Percentiles rank a stretch among this genome's conserved stretches.
phyloP scores from a whole-genome alignment of 2,113 vertebrate species.

The Percopsis transmontana region DNA sequence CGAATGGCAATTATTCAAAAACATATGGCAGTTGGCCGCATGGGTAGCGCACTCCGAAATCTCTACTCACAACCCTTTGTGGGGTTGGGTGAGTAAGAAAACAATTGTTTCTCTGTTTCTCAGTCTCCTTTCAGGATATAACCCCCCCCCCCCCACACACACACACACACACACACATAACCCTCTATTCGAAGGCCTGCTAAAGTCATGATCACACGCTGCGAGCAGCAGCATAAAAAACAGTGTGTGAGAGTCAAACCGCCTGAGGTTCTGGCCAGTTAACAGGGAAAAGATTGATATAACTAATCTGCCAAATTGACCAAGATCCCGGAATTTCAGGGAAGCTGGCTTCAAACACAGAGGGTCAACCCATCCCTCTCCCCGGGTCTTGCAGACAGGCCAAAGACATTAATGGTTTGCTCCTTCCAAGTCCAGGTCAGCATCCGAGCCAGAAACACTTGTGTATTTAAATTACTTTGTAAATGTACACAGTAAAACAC shows the following conservation, averaged over 20 bases:
- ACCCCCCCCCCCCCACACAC: background rate
- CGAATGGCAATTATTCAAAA: conserved; percentile 71
- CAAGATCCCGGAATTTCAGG: conserved; percentile 51
- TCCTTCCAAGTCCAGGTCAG: conserved; percentile 21
- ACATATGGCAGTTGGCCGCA: conserved; percentile 58
- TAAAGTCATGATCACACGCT: conserved; percentile 15
- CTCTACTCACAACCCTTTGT: conserved; percentile 17
- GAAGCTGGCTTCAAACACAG: conserved; percentile 18
- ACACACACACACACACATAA: background rate
- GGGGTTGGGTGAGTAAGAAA: conserved; percentile 44
- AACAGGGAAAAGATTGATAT: conserved; percentile 56
- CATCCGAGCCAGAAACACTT: conserved; percentile 23
- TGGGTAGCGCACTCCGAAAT: conserved; percentile 39
- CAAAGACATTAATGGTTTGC: conserved; percentile 29
- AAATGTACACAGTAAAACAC: conserved; percentile 28
- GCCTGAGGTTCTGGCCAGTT: conserved; percentile 31
- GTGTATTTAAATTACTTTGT: conserved; percentile 23
- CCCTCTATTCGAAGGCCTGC: conserved; percentile 10
- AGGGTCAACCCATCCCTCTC: conserved; percentile 35
- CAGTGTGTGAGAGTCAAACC: conserved; percentile 18
- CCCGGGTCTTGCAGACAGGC: conserved; percentile 20
- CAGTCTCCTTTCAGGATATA: conserved; percentile 33
- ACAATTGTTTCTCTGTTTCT: conserved; percentile 59
- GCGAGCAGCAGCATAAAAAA: conserved; percentile 11
- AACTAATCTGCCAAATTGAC: conserved; percentile 56